phyloP scores from a whole-genome alignment of 2,113 vertebrate species.

The Buteo buteo region DNA sequence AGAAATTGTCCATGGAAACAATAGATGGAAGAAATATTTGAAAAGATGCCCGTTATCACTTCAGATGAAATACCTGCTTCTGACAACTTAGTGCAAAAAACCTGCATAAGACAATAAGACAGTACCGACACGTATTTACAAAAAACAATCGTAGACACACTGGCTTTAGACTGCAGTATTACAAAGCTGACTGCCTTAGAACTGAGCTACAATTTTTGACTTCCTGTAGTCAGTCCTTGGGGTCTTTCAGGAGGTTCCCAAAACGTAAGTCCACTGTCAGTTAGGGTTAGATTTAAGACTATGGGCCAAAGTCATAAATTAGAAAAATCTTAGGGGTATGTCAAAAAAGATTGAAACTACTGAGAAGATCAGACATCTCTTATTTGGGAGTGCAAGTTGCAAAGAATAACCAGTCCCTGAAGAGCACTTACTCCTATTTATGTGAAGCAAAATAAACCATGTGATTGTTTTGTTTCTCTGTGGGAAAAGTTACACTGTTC shows the following conservation, averaged over 20 bases:
- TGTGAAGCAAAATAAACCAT: neutral
- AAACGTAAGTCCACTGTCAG: neutral
- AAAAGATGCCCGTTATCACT: slow-evolving; percentile 94
- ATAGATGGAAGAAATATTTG: slow-evolving; percentile 97
- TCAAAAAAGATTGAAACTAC: neutral
- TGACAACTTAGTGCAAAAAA: slow-evolving; percentile 90
- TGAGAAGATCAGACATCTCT: neutral
- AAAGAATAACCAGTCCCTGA: neutral
- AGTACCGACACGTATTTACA: neutral
- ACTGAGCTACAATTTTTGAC: neutral
- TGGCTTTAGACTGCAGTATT: neutral
- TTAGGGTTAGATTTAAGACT: neutral
- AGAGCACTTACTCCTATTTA: neutral
- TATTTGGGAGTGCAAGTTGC: neutral
- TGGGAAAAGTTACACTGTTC: neutral
- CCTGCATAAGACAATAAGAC: slow-evolving; percentile 66
- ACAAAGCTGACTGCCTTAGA: neutral
- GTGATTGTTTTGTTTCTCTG: neutral
- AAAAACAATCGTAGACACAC: neutral
- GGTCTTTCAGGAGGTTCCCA: neutral
- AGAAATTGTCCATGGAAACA: slow-evolving; percentile 94
- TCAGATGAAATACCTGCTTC: slow-evolving; percentile 88
- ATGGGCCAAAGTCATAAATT: neutral
- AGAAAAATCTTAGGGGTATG: neutral
- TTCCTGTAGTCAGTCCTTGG: neutral